Conservation (phyloP, 2,888 invertebrate genomes). For the Alsophila aescularia region DNA sequence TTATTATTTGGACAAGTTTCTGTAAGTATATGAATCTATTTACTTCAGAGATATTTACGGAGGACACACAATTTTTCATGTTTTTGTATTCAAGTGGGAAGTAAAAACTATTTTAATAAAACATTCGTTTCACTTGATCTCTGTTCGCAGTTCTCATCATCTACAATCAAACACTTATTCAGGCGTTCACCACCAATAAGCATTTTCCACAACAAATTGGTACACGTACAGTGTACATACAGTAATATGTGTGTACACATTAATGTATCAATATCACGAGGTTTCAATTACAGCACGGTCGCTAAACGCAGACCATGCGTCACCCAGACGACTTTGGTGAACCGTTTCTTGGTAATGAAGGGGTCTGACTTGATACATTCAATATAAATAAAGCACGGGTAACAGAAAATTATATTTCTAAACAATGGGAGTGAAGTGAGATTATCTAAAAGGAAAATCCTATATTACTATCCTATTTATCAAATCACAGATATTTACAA, state of each 20-base stretch:
- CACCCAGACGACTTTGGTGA: constrained; percentile 31
- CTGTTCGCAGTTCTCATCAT: not conserved
- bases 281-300: constrained; percentile 73
- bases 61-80: not conserved
- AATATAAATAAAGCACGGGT: too few relatives aligned
- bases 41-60: too few relatives aligned
- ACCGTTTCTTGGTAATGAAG: constrained; percentile 4
- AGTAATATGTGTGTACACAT: constrained; percentile 34
- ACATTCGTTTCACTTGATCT: too few relatives aligned
- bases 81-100: not conserved
- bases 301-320: constrained; percentile 66
- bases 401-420: too few relatives aligned
- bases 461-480: too few relatives aligned
- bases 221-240: constrained; percentile 35
- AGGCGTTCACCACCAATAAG: not conserved
- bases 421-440: too few relatives aligned
- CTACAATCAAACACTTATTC: not conserved
- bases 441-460: too few relatives aligned
- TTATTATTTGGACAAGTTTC: too few relatives aligned
- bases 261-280: constrained; percentile 71
- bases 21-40: too few relatives aligned
- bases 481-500: too few relatives aligned
- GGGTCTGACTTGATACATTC: not conserved
- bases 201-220: constrained; percentile 29
- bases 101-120: too few relatives aligned